These are phyloP conservation scores for Perdita meconis DNA, from an alignment of 2,888 invertebrate species.

Conservation along the genomic window DNA sequence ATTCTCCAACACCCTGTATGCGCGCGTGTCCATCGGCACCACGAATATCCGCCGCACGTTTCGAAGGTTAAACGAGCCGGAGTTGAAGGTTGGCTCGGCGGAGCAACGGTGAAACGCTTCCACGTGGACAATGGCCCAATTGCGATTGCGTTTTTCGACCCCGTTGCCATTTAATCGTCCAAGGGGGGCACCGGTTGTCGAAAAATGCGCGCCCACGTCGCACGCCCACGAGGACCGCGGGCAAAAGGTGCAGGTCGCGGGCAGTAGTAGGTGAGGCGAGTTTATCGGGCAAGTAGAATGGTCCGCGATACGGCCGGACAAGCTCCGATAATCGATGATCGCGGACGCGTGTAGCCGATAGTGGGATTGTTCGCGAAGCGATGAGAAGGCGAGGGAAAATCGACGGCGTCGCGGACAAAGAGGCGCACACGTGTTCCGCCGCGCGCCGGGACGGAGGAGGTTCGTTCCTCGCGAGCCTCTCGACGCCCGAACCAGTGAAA, in stretches of 20 bases:
- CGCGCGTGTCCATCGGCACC: no score
- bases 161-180: conserved; percentile 35
- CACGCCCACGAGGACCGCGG: conserved; percentile 15
- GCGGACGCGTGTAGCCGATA: conserved; percentile 58
- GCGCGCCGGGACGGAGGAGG: background rate
- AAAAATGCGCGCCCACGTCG: conserved; percentile 54
- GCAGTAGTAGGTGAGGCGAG: conserved; percentile 73
- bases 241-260: conserved; percentile 59
- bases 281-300: conserved; percentile 78
- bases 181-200: conserved; percentile 10
- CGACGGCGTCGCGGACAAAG: background rate
- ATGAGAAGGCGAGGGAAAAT: conserved; percentile 29
- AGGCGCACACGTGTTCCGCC: background rate
- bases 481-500: background rate
- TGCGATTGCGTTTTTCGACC: conserved; percentile 19
- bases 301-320: conserved; percentile 70
- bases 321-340: conserved; percentile 66
- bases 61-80: background rate
- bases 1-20: background rate
- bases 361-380: conserved; percentile 59
- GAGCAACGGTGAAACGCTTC: background rate
- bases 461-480: background rate
- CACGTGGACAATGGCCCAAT: conserved; percentile 27
- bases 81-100: background rate
- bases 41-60: background rate